Evolutionary conservation across 2,888 invertebrate species (phyloP).

Genomic region (Koerneria pararmatus): DNA sequence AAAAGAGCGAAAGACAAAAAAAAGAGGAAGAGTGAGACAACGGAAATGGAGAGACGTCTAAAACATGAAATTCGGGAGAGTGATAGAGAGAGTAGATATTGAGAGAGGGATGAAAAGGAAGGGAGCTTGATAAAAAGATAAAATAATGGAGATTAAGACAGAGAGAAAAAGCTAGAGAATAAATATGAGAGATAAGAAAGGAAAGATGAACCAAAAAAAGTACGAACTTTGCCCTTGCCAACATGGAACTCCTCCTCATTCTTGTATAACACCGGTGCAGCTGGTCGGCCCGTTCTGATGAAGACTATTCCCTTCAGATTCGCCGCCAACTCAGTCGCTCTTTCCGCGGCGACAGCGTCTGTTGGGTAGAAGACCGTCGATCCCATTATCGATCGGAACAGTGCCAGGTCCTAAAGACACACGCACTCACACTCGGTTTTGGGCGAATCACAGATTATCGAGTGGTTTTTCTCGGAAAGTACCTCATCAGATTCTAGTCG

Average conservation of each 20-base stretch:
- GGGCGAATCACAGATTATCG: too few species aligned
- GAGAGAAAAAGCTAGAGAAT: not conserved
- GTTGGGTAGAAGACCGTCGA: constrained; percentile 71
- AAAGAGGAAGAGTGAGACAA: too few species aligned
- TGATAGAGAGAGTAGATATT: too few species aligned
- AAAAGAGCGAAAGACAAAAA: not conserved
- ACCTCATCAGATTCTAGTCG: too few species aligned
- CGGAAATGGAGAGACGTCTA: too few species aligned
- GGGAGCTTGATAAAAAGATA: not conserved
- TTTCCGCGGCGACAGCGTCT: constrained; percentile 86
- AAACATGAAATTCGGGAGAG: too few species aligned
- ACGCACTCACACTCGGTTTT: too few species aligned
- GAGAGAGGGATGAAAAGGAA: not conserved
- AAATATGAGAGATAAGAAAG: not conserved
- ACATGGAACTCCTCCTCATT: constrained; percentile 79
- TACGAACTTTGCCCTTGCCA: constrained; percentile 65
- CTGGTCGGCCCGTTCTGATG: constrained; percentile 89
- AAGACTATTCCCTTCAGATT: constrained; percentile 74
- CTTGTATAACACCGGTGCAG: constrained; percentile 78
- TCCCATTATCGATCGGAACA: constrained; percentile 86
- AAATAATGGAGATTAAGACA: not conserved
- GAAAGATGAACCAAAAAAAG: not conserved
- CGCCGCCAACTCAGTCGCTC: constrained; percentile 90
- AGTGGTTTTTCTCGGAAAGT: too few species aligned
- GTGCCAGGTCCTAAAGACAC: constrained; percentile 83